Evolutionary conservation across 1,140 invertebrate species (phyloP), one percentile per base, ranked within the genome.

Genomic region (Drosophila willistoni): DNA sequence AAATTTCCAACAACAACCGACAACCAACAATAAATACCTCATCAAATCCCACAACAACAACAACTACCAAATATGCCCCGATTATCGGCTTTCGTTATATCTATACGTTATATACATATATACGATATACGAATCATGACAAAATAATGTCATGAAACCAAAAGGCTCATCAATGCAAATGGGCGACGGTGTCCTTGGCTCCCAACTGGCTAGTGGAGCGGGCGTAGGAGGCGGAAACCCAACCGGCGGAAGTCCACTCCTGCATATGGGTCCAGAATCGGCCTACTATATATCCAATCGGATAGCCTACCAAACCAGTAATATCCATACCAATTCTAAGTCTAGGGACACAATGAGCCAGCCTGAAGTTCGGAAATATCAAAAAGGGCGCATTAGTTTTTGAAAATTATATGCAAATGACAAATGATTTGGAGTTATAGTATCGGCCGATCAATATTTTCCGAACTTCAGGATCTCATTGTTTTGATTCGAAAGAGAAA

Each of bases 281-380:
- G 61, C 68, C 72, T 91, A 81, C 83, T 91, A 75, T 87, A 41
- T 91, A 79, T 65, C 84, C 86, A 91, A 81, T 91, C 91, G 90
- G 90, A 90, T 90, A 77, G 17, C 83, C 34, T 91, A 90, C 71
- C 90, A 79, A 80, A 81, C 90, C 80, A 91, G 90, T 91, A 91
- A 91, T 85, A 83, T 51, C 9, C 19, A 22, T 22, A 22, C 7
- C 9, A 22, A 22, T 51, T 9, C 17, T 19, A 47, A 7, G 6
- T 47, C n/a, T 22, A 51, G 44, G 44, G 17, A 51, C 1, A 19
- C 17, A 19, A 0, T 19, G 17, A 22, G 17, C 44, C 9, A 36
- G 5, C 34, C 34, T 19, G 3, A 59, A 34, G 14, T 59, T 59
- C 12, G 36, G 41, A 47, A 56, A 68, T 29, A 7, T 29, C 6